Conservation (phyloP, 2,888 invertebrate species). For the Drosophila meridionalis region DNA sequence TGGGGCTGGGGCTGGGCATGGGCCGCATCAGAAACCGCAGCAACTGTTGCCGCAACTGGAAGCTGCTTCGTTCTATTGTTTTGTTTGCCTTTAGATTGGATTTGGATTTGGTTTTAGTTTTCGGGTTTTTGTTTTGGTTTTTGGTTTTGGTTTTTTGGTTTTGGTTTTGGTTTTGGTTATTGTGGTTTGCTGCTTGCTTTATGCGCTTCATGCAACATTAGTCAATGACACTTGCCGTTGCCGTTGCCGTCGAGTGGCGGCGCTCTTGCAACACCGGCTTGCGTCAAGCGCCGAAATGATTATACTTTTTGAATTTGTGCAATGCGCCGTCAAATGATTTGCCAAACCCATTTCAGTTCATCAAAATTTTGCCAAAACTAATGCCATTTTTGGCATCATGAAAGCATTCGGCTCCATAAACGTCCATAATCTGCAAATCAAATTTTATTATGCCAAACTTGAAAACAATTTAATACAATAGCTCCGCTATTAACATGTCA, state of each 20-base stretch:
- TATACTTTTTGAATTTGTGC: conserved; percentile 61
- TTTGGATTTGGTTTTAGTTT: conserved; percentile 51
- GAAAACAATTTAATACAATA: conserved; percentile 4
- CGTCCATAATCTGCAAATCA: conserved; percentile 1
- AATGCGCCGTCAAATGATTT: conserved; percentile 36
- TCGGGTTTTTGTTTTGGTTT: conserved; percentile 55
- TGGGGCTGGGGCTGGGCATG: conserved; percentile 40
- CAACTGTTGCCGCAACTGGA: conserved; percentile 39
- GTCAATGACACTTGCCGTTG: conserved; percentile 70
- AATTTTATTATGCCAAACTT: conserved; percentile 8
- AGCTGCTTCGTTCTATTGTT: conserved; percentile 56
- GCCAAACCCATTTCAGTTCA: conserved; percentile 10
- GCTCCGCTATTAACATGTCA: background rate
- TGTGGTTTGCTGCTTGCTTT: conserved; percentile 70
- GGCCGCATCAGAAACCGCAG: conserved; percentile 53
- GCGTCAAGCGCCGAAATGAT: conserved; percentile 60
- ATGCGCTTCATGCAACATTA: conserved; percentile 79
- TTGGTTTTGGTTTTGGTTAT: conserved; percentile 60
- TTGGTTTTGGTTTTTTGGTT: conserved; percentile 26
- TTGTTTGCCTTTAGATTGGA: conserved; percentile 64
- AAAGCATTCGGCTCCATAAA: conserved; percentile 5
- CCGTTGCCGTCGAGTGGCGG: conserved; percentile 19
- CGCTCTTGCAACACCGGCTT: conserved; percentile 69
- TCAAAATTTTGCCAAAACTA: conserved; percentile 8
- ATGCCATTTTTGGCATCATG: conserved; percentile 1